Evolutionary conservation across 1,140 invertebrate genomes (phyloP).

Genomic region (Anoplophora glabripennis): DNA sequence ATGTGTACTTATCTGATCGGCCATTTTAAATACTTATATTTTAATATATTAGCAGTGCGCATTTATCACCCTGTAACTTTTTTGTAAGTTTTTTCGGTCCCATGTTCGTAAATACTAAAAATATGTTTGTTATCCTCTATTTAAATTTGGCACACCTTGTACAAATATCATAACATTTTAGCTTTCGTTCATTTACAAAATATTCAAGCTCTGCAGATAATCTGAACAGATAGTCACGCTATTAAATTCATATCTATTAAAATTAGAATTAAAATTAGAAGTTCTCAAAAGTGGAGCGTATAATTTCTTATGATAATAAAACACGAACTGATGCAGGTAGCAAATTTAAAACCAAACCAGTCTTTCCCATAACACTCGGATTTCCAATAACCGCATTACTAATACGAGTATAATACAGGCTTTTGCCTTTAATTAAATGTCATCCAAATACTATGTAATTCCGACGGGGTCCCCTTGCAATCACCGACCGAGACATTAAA

Average conservation of each 20-base stretch:
- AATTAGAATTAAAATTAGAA: neutral
- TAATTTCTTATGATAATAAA: neutral
- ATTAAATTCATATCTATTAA: neutral
- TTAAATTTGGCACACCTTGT: too few species aligned
- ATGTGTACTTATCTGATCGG: too few species aligned
- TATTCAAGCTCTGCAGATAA: neutral
- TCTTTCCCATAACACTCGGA: slow-evolving; percentile 22
- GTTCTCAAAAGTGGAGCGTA: neutral
- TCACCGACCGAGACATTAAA: slow-evolving; percentile 12
- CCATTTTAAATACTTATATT: too few species aligned
- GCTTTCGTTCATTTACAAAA: neutral
- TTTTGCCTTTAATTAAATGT: slow-evolving; percentile 22
- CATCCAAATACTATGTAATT: slow-evolving; percentile 22
- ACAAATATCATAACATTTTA: too few species aligned
- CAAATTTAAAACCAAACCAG: slow-evolving; percentile 5
- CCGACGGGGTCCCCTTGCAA: slow-evolving; percentile 8
- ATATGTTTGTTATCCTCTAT: too few species aligned
- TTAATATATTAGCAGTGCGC: too few species aligned
- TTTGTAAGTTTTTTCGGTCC: too few species aligned
- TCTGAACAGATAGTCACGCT: neutral
- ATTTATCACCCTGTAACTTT: too few species aligned
- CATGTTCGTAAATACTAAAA: too few species aligned
- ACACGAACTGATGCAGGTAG: slow-evolving; percentile 1
- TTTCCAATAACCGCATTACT: slow-evolving; percentile 21
- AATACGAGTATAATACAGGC: neutral